Evolutionary conservation across 2,797 vertebrate genomes (phyloP).

Genomic region (Onychomys leucogaster): DNA sequence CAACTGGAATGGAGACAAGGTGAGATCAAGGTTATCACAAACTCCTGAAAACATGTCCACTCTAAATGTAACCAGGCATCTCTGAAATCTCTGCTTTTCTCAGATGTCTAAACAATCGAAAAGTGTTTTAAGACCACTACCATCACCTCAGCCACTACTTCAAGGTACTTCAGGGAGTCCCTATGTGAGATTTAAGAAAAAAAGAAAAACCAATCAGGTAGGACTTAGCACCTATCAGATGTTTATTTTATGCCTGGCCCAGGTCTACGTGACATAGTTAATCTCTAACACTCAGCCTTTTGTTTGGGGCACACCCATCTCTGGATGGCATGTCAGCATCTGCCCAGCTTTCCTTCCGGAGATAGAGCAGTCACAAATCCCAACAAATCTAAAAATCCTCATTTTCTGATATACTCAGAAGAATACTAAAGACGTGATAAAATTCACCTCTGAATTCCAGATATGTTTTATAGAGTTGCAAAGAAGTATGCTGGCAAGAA

Average conservation of each 20-base stretch:
- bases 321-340: not conserved
- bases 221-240: not conserved
- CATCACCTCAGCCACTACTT: not conserved
- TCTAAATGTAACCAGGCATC: not conserved
- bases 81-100: slow-evolving; percentile 17
- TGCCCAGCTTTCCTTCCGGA: not conserved
- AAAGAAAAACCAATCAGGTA: not conserved
- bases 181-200: not conserved
- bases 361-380: not conserved
- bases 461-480: slow-evolving; percentile 1
- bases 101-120: not conserved
- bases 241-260: not conserved
- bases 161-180: not conserved
- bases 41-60: not conserved
- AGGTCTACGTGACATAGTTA: not conserved
- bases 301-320: not conserved
- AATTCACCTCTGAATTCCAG: not conserved
- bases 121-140: not conserved
- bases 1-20: not conserved
- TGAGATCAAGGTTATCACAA: not conserved
- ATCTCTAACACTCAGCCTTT: not conserved
- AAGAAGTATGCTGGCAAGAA: not conserved
- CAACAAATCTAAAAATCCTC: not conserved
- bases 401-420: not conserved
- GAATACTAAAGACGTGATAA: not conserved